Percentiles rank a stretch among this genome's conserved stretches.
Evolutionary conservation across 1,140 invertebrate species (phyloP).

Genomic region (Rhyzopertha dominica): DNA sequence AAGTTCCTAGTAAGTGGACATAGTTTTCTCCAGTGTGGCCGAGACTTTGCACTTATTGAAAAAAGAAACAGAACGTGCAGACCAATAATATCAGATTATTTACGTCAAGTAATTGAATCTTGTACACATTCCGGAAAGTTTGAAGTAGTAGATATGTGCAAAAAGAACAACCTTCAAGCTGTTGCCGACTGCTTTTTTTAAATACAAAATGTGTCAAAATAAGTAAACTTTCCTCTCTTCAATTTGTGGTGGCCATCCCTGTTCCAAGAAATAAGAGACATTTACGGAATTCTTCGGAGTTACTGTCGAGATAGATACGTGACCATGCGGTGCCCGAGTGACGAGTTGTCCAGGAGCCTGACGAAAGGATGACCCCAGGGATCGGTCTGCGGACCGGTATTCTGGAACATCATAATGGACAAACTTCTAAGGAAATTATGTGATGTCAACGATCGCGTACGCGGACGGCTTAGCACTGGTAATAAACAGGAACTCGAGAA

Average conservation of each 20-base stretch:
- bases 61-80: conserved; percentile 1
- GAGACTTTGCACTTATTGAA: neutral
- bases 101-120: neutral
- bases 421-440: neutral
- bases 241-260: conserved; percentile 45
- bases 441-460: conserved; percentile 4
- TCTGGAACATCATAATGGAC: conserved; percentile 7
- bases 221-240: too few species aligned
- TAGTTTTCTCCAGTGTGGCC: neutral
- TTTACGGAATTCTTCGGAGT: conserved; percentile 13
- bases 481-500: neutral
- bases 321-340: conserved; percentile 31
- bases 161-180: too few species aligned
- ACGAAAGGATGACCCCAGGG: conserved; percentile 32
- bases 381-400: conserved; percentile 6
- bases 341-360: conserved; percentile 16
- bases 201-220: too few species aligned
- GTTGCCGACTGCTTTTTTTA: too few species aligned
- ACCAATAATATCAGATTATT: neutral
- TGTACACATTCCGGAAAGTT: too few species aligned
- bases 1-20: conserved; percentile 3
- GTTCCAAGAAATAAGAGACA: conserved; percentile 22
- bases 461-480: conserved; percentile 6
- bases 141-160: too few species aligned
- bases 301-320: conserved; percentile 9